A percentile compares a stretch with the other conserved stretches of the same genome.
phyloP scores from a whole-genome alignment of 2,888 invertebrate genomes.

The Lumbricus terrestris region DNA sequence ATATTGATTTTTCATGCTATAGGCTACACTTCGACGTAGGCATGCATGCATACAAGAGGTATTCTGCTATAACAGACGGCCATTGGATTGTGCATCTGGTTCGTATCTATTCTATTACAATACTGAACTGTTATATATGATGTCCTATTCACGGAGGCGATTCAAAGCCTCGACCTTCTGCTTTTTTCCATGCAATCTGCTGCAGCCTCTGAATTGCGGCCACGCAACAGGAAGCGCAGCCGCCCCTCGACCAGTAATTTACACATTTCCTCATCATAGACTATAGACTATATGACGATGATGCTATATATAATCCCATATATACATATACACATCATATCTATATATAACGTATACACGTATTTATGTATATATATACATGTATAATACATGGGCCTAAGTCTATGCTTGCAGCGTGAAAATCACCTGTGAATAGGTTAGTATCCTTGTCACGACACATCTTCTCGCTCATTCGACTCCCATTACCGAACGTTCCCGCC shows the following conservation, averaged over 20 bases:
- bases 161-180: no score
- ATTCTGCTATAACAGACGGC: no score
- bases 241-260: neutral
- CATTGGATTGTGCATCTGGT: no score
- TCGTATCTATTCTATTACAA: neutral
- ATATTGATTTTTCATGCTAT: no score
- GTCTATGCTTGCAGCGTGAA: neutral
- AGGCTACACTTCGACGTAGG: no score
- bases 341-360: neutral
- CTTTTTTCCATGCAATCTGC: neutral
- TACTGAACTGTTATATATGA: neutral
- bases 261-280: neutral
- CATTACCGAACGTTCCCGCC: neutral
- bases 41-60: neutral
- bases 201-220: neutral
- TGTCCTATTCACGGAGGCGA: neutral
- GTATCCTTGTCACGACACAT: neutral
- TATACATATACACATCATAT: neutral
- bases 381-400: no score
- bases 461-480: neutral
- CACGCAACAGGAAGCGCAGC: neutral
- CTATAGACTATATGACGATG: no score
- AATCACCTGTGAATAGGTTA: neutral
- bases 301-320: neutral
- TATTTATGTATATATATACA: neutral